phyloP scores from a whole-genome alignment of 2,888 invertebrate genomes.

The Hipparchia semele region DNA sequence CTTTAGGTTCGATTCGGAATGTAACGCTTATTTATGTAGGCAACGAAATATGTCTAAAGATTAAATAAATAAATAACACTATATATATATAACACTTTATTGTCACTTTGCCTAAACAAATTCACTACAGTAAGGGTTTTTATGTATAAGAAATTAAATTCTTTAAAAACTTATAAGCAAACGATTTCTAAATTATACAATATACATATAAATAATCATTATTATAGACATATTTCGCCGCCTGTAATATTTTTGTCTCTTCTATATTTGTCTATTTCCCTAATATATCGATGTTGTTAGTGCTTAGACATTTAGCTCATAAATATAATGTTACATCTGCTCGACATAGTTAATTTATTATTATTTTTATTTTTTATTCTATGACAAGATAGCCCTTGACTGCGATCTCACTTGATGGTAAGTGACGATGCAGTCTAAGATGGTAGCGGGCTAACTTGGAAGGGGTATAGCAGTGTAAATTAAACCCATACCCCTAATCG shows the following conservation, averaged over 20 bases:
- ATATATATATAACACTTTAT: not conserved
- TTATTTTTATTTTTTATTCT: not conserved
- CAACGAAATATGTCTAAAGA: slow-evolving; percentile 22
- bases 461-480: no score
- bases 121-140: no score
- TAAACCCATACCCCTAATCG: no score
- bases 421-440: no score
- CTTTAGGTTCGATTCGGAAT: slow-evolving; percentile 23
- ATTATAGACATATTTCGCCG: slow-evolving; percentile 22
- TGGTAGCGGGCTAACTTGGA: no score
- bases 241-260: slow-evolving; percentile 20
- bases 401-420: no score
- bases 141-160: no score
- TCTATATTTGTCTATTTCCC: slow-evolving; percentile 20
- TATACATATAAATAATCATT: not conserved
- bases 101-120: not conserved
- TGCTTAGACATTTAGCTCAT: slow-evolving; percentile 24
- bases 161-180: no score
- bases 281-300: slow-evolving; percentile 25
- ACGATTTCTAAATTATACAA: not conserved
- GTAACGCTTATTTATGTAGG: slow-evolving; percentile 20
- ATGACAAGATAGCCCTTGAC: no score
- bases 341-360: not conserved
- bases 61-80: not conserved
- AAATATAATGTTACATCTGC: not conserved